Evolutionary conservation across 2,888 invertebrate species (phyloP), one percentile per base, ranked within the genome.

Genomic region (Philonicus albiceps): DNA sequence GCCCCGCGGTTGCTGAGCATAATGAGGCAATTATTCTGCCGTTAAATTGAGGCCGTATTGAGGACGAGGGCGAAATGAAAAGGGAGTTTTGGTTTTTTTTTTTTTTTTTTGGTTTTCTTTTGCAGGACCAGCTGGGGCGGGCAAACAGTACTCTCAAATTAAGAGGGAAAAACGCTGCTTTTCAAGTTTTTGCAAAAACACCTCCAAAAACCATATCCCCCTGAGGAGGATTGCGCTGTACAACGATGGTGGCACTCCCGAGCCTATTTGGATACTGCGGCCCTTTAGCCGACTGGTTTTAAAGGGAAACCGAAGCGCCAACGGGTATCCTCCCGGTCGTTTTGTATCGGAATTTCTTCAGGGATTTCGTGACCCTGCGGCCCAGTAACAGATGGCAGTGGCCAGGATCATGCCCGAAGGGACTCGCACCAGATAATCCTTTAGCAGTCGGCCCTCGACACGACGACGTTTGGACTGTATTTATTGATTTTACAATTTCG

Each of bases 11-110:
- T 73, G 40, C 73, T 72, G 40, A 72, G 72, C 73, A 84, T 72
- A 72, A 73, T 73, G 72, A 84, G 84, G 84, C 84, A 84, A 84
- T 84, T 84, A 84, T 73, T 84, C 49, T 73, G 84, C 43, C 73
- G 31, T 73, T 73, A 73, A 84, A 73, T 72, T 72, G 49, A 49
- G 73, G 73, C 84, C 55, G 30, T 40, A 73, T 84, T 31, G 40
- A 43, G 73, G 84, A 73, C 40, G 84, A 30, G 73, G 27, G 40
- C 73, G 55, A 84, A 84, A 84, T 73, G 72, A 84, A 84, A 84
- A 72, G 84, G 64, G 30, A 37, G 34, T 83, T 43, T 43, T 43
- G 16, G 3, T 43, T 43, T 16, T 43, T 43, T 43, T 13, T 4
- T 53, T 7, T 64, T 27, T 64, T 64, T 84, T 53, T 53, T 53